Percentiles rank a stretch among this genome's conserved stretches.
These are phyloP conservation scores for Gymnorhina tibicen DNA, from an alignment of 2,113 vertebrate genomes.

Conservation along the genomic window DNA sequence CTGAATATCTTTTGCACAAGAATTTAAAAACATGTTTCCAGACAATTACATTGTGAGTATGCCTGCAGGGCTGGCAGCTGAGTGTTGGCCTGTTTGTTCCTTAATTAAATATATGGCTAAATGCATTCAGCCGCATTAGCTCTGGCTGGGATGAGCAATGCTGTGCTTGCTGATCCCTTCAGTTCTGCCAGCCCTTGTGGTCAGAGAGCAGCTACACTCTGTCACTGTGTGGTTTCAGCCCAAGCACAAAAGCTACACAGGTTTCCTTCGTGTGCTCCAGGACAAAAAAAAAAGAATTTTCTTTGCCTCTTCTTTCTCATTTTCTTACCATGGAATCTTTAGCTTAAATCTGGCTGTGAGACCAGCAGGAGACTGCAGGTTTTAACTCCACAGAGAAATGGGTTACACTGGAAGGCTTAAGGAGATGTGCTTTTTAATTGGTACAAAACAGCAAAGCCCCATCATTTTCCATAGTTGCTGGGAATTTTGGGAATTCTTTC, in stretches of 20 bases:
- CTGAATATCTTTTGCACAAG: neutral
- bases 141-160: neutral
- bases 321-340: neutral
- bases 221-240: neutral
- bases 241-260: neutral
- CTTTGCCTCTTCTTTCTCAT: neutral
- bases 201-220: neutral
- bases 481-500: neutral
- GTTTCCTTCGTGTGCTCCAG: neutral
- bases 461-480: neutral
- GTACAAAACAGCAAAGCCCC: neutral
- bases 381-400: neutral
- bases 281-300: neutral
- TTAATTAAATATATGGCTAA: neutral
- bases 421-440: neutral
- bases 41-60: neutral
- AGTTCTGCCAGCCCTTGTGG: neutral
- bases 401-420: neutral
- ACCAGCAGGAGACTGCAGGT: neutral
- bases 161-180: neutral
- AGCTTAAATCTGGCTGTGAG: neutral
- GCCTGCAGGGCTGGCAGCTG: neutral
- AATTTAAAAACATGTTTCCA: neutral
- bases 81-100: neutral
- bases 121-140: neutral